A percentile compares a stretch with the other conserved stretches of the same genome.
Conservation (phyloP, 2,113 vertebrate species). For the Nycticryphes semicollaris region DNA sequence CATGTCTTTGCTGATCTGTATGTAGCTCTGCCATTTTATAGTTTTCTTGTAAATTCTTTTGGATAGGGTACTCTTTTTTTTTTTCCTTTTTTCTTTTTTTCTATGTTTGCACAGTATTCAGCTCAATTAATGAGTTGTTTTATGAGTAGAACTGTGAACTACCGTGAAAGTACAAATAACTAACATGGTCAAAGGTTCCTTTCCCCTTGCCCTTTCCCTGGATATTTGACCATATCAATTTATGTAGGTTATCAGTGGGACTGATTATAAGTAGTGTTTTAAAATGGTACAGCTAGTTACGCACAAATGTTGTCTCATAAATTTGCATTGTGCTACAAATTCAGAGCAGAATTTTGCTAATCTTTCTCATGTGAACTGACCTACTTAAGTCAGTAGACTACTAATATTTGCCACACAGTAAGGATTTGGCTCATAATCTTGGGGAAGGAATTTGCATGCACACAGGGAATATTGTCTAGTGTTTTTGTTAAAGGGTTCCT, state of each 20-base stretch:
- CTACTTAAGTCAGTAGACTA: constrained; percentile 42
- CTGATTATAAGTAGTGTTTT: constrained; percentile 3
- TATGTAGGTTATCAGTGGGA: background rate
- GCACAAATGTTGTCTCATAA: background rate
- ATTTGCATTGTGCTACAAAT: constrained; percentile 11
- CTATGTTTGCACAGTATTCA: background rate
- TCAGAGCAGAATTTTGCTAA: constrained; percentile 40
- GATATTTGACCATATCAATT: background rate
- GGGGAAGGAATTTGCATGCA: constrained; percentile 16
- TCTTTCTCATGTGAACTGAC: constrained; percentile 51
- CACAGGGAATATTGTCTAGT: constrained; percentile 4
- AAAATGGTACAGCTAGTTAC: background rate
- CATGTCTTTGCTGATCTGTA: background rate
- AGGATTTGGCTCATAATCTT: constrained; percentile 47
- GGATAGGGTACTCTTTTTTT: background rate
- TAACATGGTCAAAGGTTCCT: constrained; percentile 4
- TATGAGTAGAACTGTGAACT: background rate
- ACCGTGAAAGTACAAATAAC: background rate
- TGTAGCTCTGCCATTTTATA: background rate
- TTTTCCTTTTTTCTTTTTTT: background rate
- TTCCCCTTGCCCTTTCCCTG: background rate
- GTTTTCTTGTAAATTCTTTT: background rate
- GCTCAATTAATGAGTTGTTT: background rate
- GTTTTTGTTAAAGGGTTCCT: constrained; percentile 31
- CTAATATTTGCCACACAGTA: constrained; percentile 31